These are phyloP conservation scores for Orchesella flavescens DNA, from an alignment of 2,888 invertebrate genomes.

Conservation along the genomic window DNA sequence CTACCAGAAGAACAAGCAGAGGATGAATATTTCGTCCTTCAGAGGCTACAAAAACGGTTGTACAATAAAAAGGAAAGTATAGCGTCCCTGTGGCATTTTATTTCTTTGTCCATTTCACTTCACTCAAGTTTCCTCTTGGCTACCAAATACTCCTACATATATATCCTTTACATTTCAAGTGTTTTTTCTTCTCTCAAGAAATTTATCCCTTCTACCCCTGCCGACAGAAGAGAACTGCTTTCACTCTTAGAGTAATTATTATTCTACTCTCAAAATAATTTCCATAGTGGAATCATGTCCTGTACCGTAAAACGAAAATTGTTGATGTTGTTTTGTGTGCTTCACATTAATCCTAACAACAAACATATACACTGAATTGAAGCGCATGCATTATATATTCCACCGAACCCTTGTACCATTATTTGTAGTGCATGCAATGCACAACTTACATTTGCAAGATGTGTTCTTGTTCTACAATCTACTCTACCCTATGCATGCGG, in stretches of 20 bases:
- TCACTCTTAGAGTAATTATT: conserved; percentile 15
- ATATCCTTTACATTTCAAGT: neutral
- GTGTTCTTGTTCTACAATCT: neutral
- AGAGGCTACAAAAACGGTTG: no score
- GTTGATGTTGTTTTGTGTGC: conserved; percentile 21
- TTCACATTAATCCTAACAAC: conserved; percentile 2
- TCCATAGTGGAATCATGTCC: conserved; percentile 21
- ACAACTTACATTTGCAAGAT: neutral
- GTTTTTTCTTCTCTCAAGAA: no score
- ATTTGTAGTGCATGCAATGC: neutral
- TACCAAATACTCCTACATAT: neutral
- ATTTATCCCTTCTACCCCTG: no score
- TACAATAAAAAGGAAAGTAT: no score
- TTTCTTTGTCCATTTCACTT: conserved; percentile 5
- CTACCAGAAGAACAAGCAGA: no score
- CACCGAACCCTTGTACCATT: neutral
- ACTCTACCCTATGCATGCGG: neutral
- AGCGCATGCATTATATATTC: no score
- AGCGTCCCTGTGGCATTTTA: conserved; percentile 4
- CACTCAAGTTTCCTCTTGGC: conserved; percentile 1
- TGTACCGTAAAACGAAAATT: conserved; percentile 9
- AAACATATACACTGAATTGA: neutral
- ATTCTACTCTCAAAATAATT: conserved; percentile 33
- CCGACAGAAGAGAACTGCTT: neutral
- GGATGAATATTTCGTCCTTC: no score